Conservation (phyloP, 2,888 invertebrate genomes). For the Parnassius mnemosyne region DNA sequence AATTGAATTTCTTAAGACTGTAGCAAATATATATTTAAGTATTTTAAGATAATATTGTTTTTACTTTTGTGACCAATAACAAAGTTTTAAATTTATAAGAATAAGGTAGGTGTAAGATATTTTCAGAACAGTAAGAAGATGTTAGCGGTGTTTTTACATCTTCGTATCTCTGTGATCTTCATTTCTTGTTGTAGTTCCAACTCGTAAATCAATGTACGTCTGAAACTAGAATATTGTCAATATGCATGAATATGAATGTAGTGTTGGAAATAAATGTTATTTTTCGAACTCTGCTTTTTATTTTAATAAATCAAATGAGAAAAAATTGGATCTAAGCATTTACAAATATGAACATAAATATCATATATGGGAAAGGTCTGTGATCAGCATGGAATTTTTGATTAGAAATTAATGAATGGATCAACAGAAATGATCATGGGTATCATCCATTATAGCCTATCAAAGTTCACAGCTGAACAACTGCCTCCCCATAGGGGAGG, state of each 20-base stretch:
- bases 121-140: constrained; percentile 68
- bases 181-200: constrained; percentile 70
- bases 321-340: too few relatives aligned
- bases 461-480: too few relatives aligned
- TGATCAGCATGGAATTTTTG: too few relatives aligned
- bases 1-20: constrained; percentile 61
- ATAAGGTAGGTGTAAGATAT: constrained; percentile 67
- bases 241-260: constrained; percentile 75
- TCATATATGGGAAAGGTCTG: too few relatives aligned
- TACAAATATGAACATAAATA: too few relatives aligned
- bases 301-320: too few relatives aligned
- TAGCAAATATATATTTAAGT: constrained; percentile 54
- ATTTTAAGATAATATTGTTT: constrained; percentile 61
- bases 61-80: constrained; percentile 76
- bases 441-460: too few relatives aligned
- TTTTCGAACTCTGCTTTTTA: constrained; percentile 49
- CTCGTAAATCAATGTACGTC: constrained; percentile 61
- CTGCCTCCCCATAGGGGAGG: too few relatives aligned
- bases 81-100: constrained; percentile 61
- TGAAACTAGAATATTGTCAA: constrained; percentile 67
- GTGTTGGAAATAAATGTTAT: constrained; percentile 76
- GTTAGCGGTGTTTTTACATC: constrained; percentile 67
- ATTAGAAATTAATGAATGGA: too few relatives aligned
- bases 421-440: too few relatives aligned
- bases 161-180: constrained; percentile 76